A percentile compares a stretch with the other conserved stretches of the same genome.
phyloP scores from a whole-genome alignment of 1,140 invertebrate genomes.

The Calycopis cecrops region DNA sequence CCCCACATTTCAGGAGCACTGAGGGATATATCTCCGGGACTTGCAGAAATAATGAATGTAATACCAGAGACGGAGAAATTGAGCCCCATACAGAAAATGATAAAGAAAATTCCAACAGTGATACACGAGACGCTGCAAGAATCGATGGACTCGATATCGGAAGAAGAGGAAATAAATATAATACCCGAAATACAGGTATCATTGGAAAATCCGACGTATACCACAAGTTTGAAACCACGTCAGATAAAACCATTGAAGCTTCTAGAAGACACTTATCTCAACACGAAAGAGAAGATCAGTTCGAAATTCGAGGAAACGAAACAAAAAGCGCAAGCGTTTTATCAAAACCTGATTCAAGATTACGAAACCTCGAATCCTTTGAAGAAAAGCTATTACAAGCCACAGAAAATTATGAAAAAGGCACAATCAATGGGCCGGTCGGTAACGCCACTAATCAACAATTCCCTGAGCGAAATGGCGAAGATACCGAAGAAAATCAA shows the following conservation, averaged over 20 bases:
- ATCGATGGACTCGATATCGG: constrained; percentile 40
- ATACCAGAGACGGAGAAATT: constrained; percentile 44
- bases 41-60: constrained; percentile 61
- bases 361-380: constrained; percentile 48
- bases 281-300: constrained; percentile 50
- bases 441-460: constrained; percentile 53
- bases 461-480: constrained; percentile 53
- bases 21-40: constrained; percentile 61
- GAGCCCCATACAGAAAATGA: constrained; percentile 47
- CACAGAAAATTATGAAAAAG: constrained; percentile 49
- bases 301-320: constrained; percentile 54
- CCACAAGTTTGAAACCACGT: constrained; percentile 21
- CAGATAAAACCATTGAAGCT: constrained; percentile 39
- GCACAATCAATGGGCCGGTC: constrained; percentile 42
- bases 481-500: constrained; percentile 59
- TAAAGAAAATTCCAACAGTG: constrained; percentile 53
- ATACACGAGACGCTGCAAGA: constrained; percentile 59
- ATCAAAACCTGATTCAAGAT: constrained; percentile 54
- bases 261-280: constrained; percentile 39
- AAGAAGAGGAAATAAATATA: constrained; percentile 30
- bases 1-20: constrained; percentile 59
- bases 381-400: constrained; percentile 39
- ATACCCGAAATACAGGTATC: constrained; percentile 28
- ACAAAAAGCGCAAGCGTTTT: constrained; percentile 49
- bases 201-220: constrained; percentile 29